These are phyloP conservation scores for Lerista edwardsae DNA, from an alignment of 2,797 vertebrate species.

Conservation along the genomic window DNA sequence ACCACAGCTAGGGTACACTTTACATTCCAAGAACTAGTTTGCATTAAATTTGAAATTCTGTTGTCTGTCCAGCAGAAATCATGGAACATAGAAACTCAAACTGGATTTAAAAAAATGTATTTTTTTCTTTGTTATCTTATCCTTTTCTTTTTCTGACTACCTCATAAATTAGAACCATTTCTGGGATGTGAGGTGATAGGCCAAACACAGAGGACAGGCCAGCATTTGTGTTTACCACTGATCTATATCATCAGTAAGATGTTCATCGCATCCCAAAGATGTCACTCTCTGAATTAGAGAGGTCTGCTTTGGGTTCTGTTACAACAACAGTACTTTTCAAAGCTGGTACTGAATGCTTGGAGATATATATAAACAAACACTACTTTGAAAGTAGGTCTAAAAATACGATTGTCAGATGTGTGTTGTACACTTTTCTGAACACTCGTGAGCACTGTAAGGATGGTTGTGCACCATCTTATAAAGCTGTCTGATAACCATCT, in stretches of 20 bases:
- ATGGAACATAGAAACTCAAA: not conserved
- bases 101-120: too few species aligned
- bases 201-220: not conserved
- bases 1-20: not conserved
- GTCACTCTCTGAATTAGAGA: not conserved
- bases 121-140: too few species aligned
- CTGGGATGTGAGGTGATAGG: not conserved
- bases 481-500: too few species aligned
- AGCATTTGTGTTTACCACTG: not conserved
- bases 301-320: conserved; percentile 1
- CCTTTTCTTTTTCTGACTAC: not conserved
- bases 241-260: not conserved
- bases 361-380: not conserved
- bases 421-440: not conserved
- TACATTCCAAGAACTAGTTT: not conserved
- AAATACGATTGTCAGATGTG: not conserved
- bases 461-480: not conserved
- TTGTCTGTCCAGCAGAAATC: not conserved
- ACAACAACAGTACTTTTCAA: not conserved
- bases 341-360: not conserved
- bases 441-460: not conserved
- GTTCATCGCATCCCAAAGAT: not conserved
- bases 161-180: not conserved
- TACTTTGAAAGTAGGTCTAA: not conserved
- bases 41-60: not conserved